These are phyloP conservation scores for Telmatochromis sp. DNA, from an alignment of 2,113 vertebrate species.

Conservation along the genomic window DNA sequence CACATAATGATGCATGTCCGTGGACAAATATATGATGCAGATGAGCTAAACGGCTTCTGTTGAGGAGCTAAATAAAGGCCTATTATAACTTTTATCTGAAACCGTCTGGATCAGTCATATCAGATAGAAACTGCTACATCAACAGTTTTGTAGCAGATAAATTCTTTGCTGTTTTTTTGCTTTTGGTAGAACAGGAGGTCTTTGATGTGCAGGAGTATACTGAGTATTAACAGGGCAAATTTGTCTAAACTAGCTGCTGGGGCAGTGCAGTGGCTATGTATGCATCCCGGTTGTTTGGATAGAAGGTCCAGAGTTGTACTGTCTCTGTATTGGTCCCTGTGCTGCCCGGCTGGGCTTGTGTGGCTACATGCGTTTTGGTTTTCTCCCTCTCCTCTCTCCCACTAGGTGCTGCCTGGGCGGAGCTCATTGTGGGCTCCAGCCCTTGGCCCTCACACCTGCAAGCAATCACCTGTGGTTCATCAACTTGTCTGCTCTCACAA, in stretches of 20 bases:
- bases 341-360: background rate
- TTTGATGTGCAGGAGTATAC: background rate
- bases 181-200: background rate
- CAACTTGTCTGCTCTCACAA: background rate
- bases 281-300: background rate
- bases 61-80: background rate
- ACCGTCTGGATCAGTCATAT: background rate
- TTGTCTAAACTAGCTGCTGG: background rate
- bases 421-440: background rate
- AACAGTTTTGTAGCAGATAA: background rate
- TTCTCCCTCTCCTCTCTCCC: background rate
- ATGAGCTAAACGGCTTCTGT: background rate
- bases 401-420: background rate
- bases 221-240: background rate
- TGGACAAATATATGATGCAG: background rate
- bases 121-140: background rate
- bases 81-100: background rate
- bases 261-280: background rate
- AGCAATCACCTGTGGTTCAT: background rate
- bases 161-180: background rate
- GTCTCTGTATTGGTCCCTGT: background rate
- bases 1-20: rapidly evolving
- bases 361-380: background rate
- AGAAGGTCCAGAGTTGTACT: background rate
- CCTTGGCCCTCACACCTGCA: background rate